A percentile compares a stretch with the other conserved stretches of the same genome.
Evolutionary conservation across 2,113 vertebrate species (phyloP).

Genomic region (Chionodraco myersi): DNA sequence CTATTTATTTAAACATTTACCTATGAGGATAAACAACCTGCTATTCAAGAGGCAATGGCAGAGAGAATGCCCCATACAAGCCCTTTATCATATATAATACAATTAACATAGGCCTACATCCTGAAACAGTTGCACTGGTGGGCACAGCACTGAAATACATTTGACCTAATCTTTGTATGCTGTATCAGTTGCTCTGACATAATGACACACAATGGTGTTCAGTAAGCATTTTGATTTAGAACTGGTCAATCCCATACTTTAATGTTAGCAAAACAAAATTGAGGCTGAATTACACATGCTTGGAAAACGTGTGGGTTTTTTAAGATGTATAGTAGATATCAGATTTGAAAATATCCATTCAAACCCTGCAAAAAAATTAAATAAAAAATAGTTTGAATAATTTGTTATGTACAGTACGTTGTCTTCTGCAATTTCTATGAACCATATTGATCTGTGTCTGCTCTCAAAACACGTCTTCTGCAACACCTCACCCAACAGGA

Average conservation of each 20-base stretch:
- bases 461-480: neutral
- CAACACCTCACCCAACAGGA: neutral
- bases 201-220: neutral
- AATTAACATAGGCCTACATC: neutral
- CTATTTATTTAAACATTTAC: too few species aligned
- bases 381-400: too few species aligned
- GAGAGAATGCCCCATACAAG: too few species aligned
- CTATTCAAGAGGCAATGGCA: too few species aligned
- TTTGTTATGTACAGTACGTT: too few species aligned
- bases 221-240: neutral
- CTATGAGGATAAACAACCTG: too few species aligned
- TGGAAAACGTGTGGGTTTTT: too few species aligned
- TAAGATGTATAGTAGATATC: too few species aligned
- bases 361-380: too few species aligned
- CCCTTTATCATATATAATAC: neutral
- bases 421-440: neutral
- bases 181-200: neutral
- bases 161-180: neutral
- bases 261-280: neutral
- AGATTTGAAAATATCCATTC: too few species aligned
- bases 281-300: neutral
- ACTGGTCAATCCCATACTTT: neutral
- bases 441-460: neutral
- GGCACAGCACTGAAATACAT: neutral
- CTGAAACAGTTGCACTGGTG: too few species aligned